Evolutionary conservation across 1,140 invertebrate species (phyloP), one percentile per base, ranked within the genome.

Genomic region (Drosophila paulistorum): DNA sequence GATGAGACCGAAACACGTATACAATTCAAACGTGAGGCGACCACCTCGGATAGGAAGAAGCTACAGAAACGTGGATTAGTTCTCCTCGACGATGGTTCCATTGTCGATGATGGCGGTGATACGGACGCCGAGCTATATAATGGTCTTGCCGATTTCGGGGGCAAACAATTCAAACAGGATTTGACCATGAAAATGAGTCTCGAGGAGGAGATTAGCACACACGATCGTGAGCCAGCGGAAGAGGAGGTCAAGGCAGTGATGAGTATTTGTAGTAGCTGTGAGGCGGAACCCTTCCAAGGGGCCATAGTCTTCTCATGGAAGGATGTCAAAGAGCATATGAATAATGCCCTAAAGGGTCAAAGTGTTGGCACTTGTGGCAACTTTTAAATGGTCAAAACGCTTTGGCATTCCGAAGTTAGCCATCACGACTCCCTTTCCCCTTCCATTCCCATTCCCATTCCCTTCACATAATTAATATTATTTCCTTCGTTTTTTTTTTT

Each of bases 181-280:
- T 65, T 92, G 5, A 81, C 65, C 0, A 30, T 71, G 0, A 81
- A 75, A 57, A 90, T 85, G 78, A 89, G 78, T 11, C 62, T 92
- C 17, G 77, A 92, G 75, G 81, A 93, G 92, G 85, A 92, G 65
- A 89, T 93, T 57, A 86, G 93, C 91, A 93, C 94, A 45, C 94
- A 96, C 35, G 95, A 96, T 76, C 93, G 95, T n/a, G 96, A 97
- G 75, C 96, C 96, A 0, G 96, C 96, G 0, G 96, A 97, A 90
- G 96, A 94, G 20, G 96, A 97, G 90, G 96, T 97, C 0, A 95
- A 93, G 70, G 94, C 94, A 1, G 95, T 97, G 1, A 96, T 97
- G 95, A 93, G 95, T 74, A 92, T 96, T 1, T 97, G 96, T 87
- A 94, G 94, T 48, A 95, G 94, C 3, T 97, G 96, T 72, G 92